phyloP scores from a whole-genome alignment of 1,140 invertebrate species.

The Orussus abietinus region DNA sequence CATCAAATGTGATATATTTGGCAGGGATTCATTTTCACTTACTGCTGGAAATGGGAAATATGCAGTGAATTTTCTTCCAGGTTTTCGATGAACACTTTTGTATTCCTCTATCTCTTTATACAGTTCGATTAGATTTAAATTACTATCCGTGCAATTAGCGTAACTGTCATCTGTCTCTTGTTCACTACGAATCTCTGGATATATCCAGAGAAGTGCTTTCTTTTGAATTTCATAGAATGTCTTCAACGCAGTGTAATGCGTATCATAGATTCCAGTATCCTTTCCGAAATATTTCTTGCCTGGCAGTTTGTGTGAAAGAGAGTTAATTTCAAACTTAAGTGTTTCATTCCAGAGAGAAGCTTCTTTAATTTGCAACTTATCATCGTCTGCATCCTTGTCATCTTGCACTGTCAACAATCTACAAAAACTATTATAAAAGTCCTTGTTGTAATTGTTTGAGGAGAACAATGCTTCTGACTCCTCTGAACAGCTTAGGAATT shows the following conservation, averaged over 20 bases:
- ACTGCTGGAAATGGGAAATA: slow-evolving; percentile 37
- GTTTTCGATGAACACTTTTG: slow-evolving; percentile 28
- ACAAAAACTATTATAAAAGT: not conserved
- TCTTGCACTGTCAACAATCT: slow-evolving; percentile 1
- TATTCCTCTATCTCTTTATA: slow-evolving; percentile 39
- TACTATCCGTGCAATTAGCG: slow-evolving; percentile 22
- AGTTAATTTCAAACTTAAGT: slow-evolving; percentile 37
- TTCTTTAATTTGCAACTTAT: slow-evolving; percentile 18
- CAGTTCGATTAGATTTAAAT: slow-evolving; percentile 31
- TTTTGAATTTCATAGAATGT: slow-evolving; percentile 38
- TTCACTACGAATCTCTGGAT: slow-evolving; percentile 41
- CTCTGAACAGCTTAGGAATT: not conserved
- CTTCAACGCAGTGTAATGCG: slow-evolving; percentile 29
- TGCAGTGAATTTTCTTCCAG: slow-evolving; percentile 19
- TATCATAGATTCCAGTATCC: slow-evolving; percentile 24
- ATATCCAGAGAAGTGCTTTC: slow-evolving; percentile 35
- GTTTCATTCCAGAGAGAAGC: slow-evolving; percentile 34
- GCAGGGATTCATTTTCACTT: slow-evolving; percentile 20
- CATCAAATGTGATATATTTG: slow-evolving; percentile 39
- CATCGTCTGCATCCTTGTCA: slow-evolving; percentile 1
- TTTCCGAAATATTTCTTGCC: slow-evolving; percentile 15
- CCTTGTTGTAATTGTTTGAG: too few relatives aligned
- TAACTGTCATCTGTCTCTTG: slow-evolving; percentile 36
- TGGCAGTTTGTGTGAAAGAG: slow-evolving; percentile 21
- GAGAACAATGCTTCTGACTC: not conserved